These are phyloP conservation scores for Enteromius treurensis DNA, from an alignment of 2,797 vertebrate species.

Conservation along the genomic window DNA sequence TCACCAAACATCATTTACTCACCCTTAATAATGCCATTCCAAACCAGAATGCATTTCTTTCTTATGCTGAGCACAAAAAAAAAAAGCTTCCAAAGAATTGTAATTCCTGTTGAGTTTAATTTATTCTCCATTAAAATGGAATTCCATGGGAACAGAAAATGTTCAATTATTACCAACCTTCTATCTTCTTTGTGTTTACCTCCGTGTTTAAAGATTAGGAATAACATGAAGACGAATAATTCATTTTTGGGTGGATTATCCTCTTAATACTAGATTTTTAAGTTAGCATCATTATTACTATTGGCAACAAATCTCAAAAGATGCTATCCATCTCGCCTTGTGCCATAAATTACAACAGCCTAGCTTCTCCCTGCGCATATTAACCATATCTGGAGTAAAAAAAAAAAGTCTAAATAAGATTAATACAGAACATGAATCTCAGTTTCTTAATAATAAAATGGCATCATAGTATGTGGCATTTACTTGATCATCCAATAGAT, in stretches of 20 bases:
- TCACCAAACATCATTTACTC: not conserved
- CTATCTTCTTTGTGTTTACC: not conserved
- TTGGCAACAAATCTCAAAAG: not conserved
- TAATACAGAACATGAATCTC: not conserved
- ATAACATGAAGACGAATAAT: not conserved
- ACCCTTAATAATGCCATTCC: not conserved
- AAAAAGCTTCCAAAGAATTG: not conserved
- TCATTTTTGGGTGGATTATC: not conserved
- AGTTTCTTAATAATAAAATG: not conserved
- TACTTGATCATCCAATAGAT: constrained; percentile 45
- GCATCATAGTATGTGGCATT: constrained; percentile 28
- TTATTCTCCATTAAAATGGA: not conserved
- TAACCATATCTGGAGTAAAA: not conserved
- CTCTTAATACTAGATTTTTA: not conserved
- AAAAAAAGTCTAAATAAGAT: not conserved
- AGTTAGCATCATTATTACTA: not conserved
- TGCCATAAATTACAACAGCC: not conserved
- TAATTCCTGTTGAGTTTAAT: not conserved
- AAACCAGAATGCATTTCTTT: not conserved
- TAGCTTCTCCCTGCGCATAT: not conserved
- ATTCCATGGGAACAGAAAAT: not conserved
- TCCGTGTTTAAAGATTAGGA: not conserved
- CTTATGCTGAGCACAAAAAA: not conserved
- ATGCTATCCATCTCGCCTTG: not conserved
- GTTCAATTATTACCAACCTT: not conserved